A percentile compares a stretch with the other conserved stretches of the same genome.
Evolutionary conservation across 2,113 vertebrate genomes (phyloP).

Genomic region (Microcebus jonahi): DNA sequence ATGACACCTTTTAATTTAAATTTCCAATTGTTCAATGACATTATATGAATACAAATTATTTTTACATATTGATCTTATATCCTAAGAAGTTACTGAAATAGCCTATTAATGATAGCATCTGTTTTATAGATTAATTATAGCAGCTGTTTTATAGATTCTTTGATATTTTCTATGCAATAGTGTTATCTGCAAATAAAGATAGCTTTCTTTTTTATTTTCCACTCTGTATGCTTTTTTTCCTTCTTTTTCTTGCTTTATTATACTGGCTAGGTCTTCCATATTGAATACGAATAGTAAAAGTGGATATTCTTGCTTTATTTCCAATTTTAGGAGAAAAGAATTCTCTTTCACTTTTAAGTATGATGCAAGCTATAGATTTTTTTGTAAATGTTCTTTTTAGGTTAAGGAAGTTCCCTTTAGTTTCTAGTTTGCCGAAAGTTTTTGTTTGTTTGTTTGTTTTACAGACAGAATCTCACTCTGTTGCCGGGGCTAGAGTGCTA

Average conservation of each 20-base stretch:
- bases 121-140: background rate
- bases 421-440: background rate
- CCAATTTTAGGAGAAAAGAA: background rate
- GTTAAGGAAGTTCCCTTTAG: background rate
- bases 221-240: background rate
- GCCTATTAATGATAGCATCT: background rate
- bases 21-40: background rate
- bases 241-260: background rate
- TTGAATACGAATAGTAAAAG: background rate
- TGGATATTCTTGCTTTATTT: background rate
- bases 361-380: background rate
- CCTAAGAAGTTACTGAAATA: conserved; percentile 16
- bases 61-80: background rate
- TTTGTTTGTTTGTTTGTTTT: too few relatives aligned
- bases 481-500: too few relatives aligned
- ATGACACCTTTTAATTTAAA: background rate
- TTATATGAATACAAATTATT: background rate
- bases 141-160: background rate
- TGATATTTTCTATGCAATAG: background rate
- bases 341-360: background rate
- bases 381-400: background rate
- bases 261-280: background rate
- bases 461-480: too few relatives aligned
- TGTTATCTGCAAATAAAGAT: background rate
- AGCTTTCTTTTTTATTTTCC: conserved; percentile 19